Evolutionary conservation across 2,797 vertebrate species (phyloP).

Genomic region (Tapera naevia): DNA sequence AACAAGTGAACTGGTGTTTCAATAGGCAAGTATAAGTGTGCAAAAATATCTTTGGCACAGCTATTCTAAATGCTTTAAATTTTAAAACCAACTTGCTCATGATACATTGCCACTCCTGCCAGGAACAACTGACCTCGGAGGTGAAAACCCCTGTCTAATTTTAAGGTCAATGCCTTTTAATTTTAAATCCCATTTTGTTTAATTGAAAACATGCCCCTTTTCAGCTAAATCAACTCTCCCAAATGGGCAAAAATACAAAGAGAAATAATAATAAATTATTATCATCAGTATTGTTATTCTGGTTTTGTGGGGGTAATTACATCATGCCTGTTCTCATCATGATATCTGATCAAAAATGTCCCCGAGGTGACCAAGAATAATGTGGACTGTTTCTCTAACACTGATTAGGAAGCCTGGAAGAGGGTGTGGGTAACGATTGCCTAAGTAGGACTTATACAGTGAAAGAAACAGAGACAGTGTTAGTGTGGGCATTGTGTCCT

Average conservation of each 20-base stretch:
- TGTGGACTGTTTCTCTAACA: slow-evolving; percentile 31
- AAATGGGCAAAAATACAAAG: neutral
- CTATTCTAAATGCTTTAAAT: neutral
- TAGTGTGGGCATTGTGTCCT: neutral
- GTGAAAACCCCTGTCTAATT: neutral
- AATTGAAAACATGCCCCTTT: neutral
- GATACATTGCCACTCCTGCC: neutral
- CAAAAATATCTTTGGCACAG: neutral
- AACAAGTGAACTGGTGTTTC: neutral
- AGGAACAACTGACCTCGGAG: neutral
- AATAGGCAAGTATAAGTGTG: fast-evolving
- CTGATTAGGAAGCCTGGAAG: slow-evolving; percentile 21
- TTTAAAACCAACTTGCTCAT: neutral
- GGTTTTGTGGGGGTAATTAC: neutral
- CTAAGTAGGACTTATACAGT: neutral
- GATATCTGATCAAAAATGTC: slow-evolving; percentile 20
- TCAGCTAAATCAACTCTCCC: neutral
- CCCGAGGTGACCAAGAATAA: slow-evolving; percentile 25
- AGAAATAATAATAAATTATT: slow-evolving; percentile 6
- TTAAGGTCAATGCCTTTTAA: neutral
- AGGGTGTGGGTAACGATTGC: neutral
- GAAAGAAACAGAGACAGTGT: neutral
- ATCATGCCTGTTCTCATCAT: neutral
- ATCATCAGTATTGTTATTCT: neutral
- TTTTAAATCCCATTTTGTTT: neutral